These are phyloP conservation scores for Zaprionus ghesquierei DNA, from an alignment of 1,140 invertebrate species.

Conservation along the genomic window DNA sequence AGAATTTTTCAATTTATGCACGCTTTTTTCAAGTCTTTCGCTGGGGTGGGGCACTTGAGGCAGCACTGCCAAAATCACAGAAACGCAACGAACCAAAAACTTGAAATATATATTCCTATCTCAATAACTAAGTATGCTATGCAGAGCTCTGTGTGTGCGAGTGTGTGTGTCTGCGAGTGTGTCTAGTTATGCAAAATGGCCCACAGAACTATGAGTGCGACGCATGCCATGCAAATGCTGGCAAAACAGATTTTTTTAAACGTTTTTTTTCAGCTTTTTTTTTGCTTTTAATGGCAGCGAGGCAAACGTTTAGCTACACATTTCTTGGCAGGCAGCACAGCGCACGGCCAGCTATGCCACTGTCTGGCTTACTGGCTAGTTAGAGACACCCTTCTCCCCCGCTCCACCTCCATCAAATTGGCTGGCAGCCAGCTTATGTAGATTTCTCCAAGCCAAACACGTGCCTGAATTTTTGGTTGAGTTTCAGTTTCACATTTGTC, in stretches of 20 bases:
- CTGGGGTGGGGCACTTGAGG: slow-evolving; percentile 41
- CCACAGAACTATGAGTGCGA: slow-evolving; percentile 55
- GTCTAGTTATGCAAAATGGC: slow-evolving; percentile 72
- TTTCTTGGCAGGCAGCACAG: slow-evolving; percentile 41
- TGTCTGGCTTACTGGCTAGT: slow-evolving; percentile 68
- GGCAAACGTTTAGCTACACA: slow-evolving; percentile 42
- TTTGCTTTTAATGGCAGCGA: slow-evolving; percentile 40
- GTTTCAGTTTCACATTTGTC: slow-evolving; percentile 67
- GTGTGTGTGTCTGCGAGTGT: slow-evolving; percentile 37
- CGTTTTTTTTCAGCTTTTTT: slow-evolving; percentile 48
- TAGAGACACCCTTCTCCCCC: slow-evolving; percentile 24
- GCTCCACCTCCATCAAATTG: slow-evolving; percentile 56
- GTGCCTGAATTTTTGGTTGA: slow-evolving; percentile 65
- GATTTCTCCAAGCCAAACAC: slow-evolving; percentile 77
- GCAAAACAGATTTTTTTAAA: slow-evolving; percentile 76
- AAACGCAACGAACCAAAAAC: slow-evolving; percentile 74
- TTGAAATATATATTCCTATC: slow-evolving; percentile 56
- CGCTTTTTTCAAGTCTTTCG: slow-evolving; percentile 15
- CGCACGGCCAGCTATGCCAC: slow-evolving; percentile 26
- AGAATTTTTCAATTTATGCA: slow-evolving; percentile 49
- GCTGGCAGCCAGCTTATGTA: slow-evolving; percentile 77
- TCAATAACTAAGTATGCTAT: slow-evolving; percentile 39
- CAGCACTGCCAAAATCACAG: slow-evolving; percentile 74
- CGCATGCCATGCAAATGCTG: slow-evolving; percentile 77
- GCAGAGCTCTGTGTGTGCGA: slow-evolving; percentile 21